Conservation (phyloP, 2,797 vertebrate genomes). For the Schizopygopsis malacanthus region DNA sequence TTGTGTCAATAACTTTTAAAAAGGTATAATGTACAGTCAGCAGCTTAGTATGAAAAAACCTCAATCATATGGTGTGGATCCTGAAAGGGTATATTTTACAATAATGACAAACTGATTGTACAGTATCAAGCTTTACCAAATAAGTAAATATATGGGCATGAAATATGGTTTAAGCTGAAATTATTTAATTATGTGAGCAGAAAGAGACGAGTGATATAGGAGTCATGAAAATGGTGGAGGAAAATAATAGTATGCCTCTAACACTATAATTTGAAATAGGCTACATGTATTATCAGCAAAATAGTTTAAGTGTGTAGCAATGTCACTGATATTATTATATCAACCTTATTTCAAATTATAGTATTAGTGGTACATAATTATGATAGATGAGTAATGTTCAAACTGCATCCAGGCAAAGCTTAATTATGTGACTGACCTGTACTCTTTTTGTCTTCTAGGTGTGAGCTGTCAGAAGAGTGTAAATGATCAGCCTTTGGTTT, state of each 20-base stretch:
- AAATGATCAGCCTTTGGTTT: constrained; percentile 85
- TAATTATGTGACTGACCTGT: neutral
- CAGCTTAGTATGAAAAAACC: neutral
- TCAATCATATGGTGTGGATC: too few species aligned
- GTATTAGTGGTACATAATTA: neutral
- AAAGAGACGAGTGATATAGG: neutral
- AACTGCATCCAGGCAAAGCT: neutral
- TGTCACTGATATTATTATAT: neutral
- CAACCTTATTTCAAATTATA: neutral
- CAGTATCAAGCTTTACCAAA: neutral
- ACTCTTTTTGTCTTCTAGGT: constrained; percentile 48
- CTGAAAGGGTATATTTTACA: neutral
- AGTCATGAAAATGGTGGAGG: neutral
- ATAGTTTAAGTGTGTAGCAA: neutral
- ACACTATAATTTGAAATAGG: neutral
- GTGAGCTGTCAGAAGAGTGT: constrained; percentile 65
- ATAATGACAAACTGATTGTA: neutral
- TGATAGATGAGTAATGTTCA: neutral
- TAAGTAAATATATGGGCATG: neutral
- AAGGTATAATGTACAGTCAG: neutral
- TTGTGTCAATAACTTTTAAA: neutral
- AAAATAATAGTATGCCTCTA: constrained; percentile 4
- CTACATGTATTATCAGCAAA: neutral
- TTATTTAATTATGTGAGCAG: neutral
- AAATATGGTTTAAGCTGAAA: neutral